Conservation (phyloP, 2,888 invertebrate species). For the Nymphalis urticae region DNA sequence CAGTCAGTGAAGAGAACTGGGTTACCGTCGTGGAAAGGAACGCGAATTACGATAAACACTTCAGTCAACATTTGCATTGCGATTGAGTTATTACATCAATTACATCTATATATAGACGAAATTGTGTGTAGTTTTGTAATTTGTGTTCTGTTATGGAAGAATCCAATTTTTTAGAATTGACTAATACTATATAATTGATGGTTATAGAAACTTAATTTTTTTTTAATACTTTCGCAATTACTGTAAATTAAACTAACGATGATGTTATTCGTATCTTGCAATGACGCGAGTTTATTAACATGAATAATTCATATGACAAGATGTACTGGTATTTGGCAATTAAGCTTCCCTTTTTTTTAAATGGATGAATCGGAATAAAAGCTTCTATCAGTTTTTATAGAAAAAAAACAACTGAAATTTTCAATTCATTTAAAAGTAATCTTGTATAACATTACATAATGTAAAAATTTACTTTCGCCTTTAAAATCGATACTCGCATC, state of each 20-base stretch:
- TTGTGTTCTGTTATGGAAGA: slow-evolving; percentile 12
- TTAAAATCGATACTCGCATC: slow-evolving; percentile 34
- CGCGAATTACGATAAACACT: slow-evolving; percentile 23
- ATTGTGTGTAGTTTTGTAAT: slow-evolving; percentile 8
- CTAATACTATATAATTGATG: background rate
- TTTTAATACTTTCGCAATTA: background rate
- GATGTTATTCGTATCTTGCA: background rate
- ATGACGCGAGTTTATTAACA: no score
- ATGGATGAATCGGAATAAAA: no score
- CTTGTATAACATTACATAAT: slow-evolving; percentile 11
- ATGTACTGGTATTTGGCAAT: no score
- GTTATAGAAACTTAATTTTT: background rate
- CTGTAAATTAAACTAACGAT: background rate
- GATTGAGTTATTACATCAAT: slow-evolving; percentile 27
- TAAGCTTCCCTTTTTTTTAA: no score
- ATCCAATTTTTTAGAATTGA: slow-evolving; percentile 5
- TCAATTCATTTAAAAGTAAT: background rate
- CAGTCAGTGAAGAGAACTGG: slow-evolving; percentile 28
- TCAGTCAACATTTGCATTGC: slow-evolving; percentile 28
- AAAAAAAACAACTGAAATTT: background rate
- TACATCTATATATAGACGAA: slow-evolving; percentile 15
- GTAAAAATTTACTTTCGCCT: slow-evolving; percentile 18
- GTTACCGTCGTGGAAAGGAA: slow-evolving; percentile 31
- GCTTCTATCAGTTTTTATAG: no score
- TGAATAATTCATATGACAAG: no score